These are phyloP conservation scores for Neodiprion lecontei DNA, from an alignment of 1,140 invertebrate genomes.

Conservation along the genomic window DNA sequence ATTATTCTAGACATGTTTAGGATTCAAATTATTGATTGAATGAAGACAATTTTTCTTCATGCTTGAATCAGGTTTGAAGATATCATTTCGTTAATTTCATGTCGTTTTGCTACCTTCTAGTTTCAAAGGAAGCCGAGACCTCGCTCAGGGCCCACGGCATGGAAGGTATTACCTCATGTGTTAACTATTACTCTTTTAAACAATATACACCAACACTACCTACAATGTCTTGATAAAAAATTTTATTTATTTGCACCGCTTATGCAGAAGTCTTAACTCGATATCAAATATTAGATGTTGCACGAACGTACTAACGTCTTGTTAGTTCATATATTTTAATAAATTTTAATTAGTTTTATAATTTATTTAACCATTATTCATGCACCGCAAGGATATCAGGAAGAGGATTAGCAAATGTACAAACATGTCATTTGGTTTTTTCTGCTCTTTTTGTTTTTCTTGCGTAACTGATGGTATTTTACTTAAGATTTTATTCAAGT, in stretches of 20 bases:
- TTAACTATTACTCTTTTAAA: not conserved
- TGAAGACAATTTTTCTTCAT: not conserved
- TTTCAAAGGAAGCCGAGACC: conserved; percentile 47
- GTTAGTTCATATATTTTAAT: conserved; percentile 14
- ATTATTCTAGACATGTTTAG: conserved; percentile 2
- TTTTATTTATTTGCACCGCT: not conserved
- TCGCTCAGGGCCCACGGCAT: conserved; percentile 38
- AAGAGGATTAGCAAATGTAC: too few relatives aligned
- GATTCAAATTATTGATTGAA: not conserved
- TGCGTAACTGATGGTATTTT: conserved; percentile 10
- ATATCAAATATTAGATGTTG: not conserved
- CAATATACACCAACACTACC: not conserved
- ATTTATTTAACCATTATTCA: not conserved
- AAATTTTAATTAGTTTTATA: not conserved
- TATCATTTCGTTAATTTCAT: conserved; percentile 23
- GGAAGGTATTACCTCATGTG: conserved; percentile 41
- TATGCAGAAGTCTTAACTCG: not conserved
- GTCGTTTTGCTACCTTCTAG: conserved; percentile 35
- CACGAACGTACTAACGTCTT: not conserved
- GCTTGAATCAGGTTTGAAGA: conserved; percentile 6
- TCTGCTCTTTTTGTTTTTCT: not conserved
- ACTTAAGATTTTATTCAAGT: not conserved
- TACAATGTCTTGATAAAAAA: not conserved
- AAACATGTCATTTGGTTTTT: not conserved
- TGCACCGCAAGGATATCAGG: not conserved